Base-by-base conservation (phyloP, 1,140 invertebrate genomes). In the Drosophila kanapiae region DNA sequence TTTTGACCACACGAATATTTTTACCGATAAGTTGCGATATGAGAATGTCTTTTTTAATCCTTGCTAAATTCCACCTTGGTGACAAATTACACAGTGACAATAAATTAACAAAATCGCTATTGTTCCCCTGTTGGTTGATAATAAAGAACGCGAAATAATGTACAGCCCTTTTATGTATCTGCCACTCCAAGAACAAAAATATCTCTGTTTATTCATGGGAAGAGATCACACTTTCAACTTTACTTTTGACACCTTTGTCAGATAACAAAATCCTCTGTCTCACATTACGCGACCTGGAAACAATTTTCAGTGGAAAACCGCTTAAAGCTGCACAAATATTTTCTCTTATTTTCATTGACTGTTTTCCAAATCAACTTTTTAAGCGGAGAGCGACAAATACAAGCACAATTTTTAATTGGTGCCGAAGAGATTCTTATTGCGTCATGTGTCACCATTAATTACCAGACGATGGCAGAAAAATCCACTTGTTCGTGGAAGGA, bases 401-500 rank as follows among this genome's bases (percentile, higher is more conserved):
- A 57, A 11, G 11, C 14, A 37, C 4, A 31, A n/a, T 23, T 42
- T 64, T 42, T 9, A 33, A 62, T 43, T 42, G 9, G 23, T 13
- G 14, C 6, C 11, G 8, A 10, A 6, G 29, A 48, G 16, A 68
- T 43, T 42, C 35, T 14, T 8, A 18, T 10, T 42, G 29, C 37
- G 40, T n/a, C 18, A 35, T 42, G 18, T 61, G 31, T 68, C 67
- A 54, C 29, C 31, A 53, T 35, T 38, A 31, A 53, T 53, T 33
- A 53, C 29, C 64, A 45, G 16, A 31, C 35, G 16, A 56, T 27
- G 42, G 38, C 54, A 31, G 63, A 69, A 68, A 47, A 64, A 69
- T 45, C 61, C 61, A 67, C 67, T 70, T 70, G 62, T 70, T 67
- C 45, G 23, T 10, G 37, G 38, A 54, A 29, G 38, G 47, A 37